phyloP scores from a whole-genome alignment of 2,888 invertebrate genomes.

The Seira musarum region DNA sequence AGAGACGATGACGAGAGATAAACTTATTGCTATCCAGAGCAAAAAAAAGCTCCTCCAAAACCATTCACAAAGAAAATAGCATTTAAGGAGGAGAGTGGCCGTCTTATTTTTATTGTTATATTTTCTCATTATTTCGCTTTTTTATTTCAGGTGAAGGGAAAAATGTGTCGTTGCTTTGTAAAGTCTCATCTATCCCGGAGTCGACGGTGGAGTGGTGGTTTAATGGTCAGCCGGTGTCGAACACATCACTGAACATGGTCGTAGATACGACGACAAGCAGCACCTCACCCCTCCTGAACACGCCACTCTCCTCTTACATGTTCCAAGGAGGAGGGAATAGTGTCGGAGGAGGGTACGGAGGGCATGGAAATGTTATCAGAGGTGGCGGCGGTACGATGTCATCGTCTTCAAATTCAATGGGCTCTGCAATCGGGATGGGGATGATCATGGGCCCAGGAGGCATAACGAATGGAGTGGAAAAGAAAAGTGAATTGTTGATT shows the following conservation, averaged over 20 bases:
- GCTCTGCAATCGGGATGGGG: conserved; percentile 38
- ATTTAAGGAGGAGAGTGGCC: neutral
- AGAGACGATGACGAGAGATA: neutral
- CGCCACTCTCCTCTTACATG: conserved; percentile 54
- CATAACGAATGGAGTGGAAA: conserved; percentile 76
- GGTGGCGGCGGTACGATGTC: conserved; percentile 33
- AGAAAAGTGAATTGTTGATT: conserved; percentile 85
- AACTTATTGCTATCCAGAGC: neutral
- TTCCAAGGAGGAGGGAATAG: conserved; percentile 31
- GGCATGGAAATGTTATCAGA: conserved; percentile 24
- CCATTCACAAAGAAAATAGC: conserved; percentile 8
- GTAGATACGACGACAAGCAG: conserved; percentile 64
- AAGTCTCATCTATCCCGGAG: conserved; percentile 86
- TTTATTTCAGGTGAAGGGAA: conserved; percentile 77
- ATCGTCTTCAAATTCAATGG: conserved; percentile 36
- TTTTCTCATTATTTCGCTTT: conserved; percentile 8
- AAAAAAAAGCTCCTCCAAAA: neutral
- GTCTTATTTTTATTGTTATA: neutral
- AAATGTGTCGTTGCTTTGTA: conserved; percentile 86
- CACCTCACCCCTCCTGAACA: conserved; percentile 18
- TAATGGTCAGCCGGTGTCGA: conserved; percentile 75
- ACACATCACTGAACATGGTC: conserved; percentile 67
- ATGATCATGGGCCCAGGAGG: conserved; percentile 35
- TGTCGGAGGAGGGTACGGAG: neutral
- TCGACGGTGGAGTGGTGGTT: conserved; percentile 88